Base-by-base conservation (phyloP, 2,888 invertebrate genomes). In the Serripes groenlandicus region DNA sequence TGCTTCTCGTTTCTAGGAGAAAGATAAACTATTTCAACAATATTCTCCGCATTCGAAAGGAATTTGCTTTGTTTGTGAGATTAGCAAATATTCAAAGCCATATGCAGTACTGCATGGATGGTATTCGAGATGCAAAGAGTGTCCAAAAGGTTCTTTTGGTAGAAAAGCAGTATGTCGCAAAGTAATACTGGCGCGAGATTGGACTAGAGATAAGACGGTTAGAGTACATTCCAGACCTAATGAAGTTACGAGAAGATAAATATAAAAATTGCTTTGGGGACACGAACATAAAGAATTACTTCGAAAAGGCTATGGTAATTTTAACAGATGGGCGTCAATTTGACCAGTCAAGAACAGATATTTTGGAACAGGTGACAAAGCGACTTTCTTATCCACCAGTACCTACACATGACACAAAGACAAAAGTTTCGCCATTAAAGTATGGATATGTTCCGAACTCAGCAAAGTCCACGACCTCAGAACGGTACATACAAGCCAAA, bases 101-200 rank as follows among this genome's bases (percentile, higher is more conserved):
- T 64, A n/a, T 64, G 15, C n/a, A 37, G 37, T 21, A 32, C 21
- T 34, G 64, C 35, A n/a, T 11, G 11, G n/a, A 37, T n/a, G 64
- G n/a, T 49, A 34, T 66, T 2, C 34, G 32, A 34, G 34, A 42
- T 21, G 64, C 74, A 52, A 34, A 64, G 5, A 28, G 26, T 9
- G 28, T 75, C 0, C 54, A 54, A 3, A 18, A 9, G 11, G 23
- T 75, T 34, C 18, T 75, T 21, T 32, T 64, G 28, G 49, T 15
- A n/a, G 34, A 75, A 4, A 49, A 37, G n/a, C 64, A 64, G 32
- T 66, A 23, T 32, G 64, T n/a, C 15, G 34, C 64, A 21, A 64
- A 64, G 18, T 66, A 75, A n/a, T 75, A 64, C n/a, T 75, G 74
- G 74, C n/a, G 30, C 5, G 74, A 75, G 21, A 23, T 75, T 28